A percentile compares a stretch with the other conserved stretches of the same genome.
phyloP scores from a whole-genome alignment of 2,113 vertebrate species.

The Toxotes chatareus region DNA sequence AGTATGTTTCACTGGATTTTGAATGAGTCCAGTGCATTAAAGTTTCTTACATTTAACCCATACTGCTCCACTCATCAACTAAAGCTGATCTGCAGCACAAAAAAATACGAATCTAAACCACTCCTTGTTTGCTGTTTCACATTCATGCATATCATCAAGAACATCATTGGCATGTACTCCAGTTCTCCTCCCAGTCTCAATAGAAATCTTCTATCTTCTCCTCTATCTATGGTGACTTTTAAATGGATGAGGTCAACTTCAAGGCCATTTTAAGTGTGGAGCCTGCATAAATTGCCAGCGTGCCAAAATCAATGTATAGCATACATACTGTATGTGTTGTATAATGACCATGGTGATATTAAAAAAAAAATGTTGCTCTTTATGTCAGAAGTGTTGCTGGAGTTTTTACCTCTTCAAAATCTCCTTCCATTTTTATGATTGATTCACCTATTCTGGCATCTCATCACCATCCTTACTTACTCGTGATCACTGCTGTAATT shows the following conservation, averaged over 20 bases:
- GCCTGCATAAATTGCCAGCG: background rate
- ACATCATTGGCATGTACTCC: background rate
- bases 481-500: slow-evolving; percentile 14
- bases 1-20: background rate
- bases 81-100: background rate
- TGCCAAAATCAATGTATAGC: too few relatives aligned
- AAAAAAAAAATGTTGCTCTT: too few relatives aligned
- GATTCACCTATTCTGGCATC: background rate
- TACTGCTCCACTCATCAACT: background rate
- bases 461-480: background rate
- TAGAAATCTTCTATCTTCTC: background rate
- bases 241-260: background rate
- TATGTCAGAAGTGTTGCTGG: too few relatives aligned
- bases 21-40: background rate
- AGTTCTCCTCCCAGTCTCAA: background rate
- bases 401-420: background rate
- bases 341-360: too few relatives aligned
- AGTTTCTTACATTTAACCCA: background rate
- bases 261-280: slow-evolving; percentile 1
- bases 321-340: too few relatives aligned
- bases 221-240: too few relatives aligned
- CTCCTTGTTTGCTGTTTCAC: background rate
- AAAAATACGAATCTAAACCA: background rate
- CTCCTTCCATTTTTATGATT: slow-evolving; percentile 11
- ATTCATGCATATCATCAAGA: background rate